phyloP scores from a whole-genome alignment of 23 tunicate genomes.

The Halocynthia roretzi region DNA sequence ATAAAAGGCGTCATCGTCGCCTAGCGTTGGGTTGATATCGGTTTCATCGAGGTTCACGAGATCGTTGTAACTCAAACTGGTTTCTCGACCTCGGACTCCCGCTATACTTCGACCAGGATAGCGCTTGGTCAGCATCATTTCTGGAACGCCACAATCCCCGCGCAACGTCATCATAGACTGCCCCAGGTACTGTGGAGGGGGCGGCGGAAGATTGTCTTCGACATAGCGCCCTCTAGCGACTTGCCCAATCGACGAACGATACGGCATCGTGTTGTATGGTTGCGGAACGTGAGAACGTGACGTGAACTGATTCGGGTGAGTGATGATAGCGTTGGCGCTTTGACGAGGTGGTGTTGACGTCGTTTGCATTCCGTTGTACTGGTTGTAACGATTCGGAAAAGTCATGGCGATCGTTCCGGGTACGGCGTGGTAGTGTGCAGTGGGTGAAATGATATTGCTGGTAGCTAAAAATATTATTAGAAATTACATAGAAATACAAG shows the following conservation, averaged over 20 bases:
- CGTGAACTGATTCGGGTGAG: slow-evolving; percentile 9
- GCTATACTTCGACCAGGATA: not conserved
- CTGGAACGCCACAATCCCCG: slow-evolving; percentile 13
- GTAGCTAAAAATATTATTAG: not conserved
- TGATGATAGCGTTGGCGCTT: not conserved
- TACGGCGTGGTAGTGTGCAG: not conserved
- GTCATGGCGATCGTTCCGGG: slow-evolving; percentile 18
- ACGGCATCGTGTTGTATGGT: too few relatives aligned
- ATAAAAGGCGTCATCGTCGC: not conserved
- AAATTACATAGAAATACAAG: too few relatives aligned
- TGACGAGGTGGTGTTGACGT: not conserved
- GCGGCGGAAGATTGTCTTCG: slow-evolving; percentile 30
- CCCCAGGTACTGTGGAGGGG: slow-evolving; percentile 38
- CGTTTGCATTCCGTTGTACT: slow-evolving; percentile 5
- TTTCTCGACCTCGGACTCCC: slow-evolving; percentile 30
- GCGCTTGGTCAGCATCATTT: not conserved
- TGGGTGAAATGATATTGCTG: slow-evolving; percentile 11
- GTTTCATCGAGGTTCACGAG: slow-evolving; percentile 10
- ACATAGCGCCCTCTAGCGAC: not conserved
- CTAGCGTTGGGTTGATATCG: slow-evolving; percentile 11
- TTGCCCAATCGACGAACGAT: too few relatives aligned
- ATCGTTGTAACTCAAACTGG: slow-evolving; percentile 81
- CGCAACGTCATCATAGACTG: slow-evolving; percentile 27
- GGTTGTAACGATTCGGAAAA: slow-evolving; percentile 15
- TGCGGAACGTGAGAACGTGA: too few relatives aligned